These are phyloP conservation scores for Ephydatia muelleri DNA, from an alignment of 37 sponge, comb jelly and placozoan species.

Conservation along the genomic window DNA sequence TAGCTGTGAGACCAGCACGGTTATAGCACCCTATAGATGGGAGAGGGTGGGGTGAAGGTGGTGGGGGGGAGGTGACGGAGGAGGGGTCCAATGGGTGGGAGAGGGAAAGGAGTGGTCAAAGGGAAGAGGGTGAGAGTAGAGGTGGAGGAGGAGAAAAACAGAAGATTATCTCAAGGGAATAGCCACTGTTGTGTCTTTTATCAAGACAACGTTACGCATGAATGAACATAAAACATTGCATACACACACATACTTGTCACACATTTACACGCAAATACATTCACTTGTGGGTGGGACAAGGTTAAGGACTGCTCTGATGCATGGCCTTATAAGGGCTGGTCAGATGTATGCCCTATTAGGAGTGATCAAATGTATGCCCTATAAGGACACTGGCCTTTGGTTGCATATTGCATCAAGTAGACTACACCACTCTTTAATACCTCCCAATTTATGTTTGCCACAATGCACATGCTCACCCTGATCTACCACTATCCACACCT, in stretches of 20 bases:
- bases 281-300: neutral
- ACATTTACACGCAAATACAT: neutral
- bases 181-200: neutral
- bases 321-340: no score
- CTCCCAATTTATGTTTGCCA: no score
- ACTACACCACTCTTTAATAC: no score
- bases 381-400: neutral
- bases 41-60: neutral
- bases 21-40: slow-evolving; percentile 11
- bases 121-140: neutral
- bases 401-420: neutral
- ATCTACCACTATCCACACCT: neutral
- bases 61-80: neutral
- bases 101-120: no score
- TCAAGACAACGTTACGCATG: neutral
- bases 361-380: no score
- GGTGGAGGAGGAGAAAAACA: neutral
- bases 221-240: neutral
- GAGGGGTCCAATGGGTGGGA: neutral
- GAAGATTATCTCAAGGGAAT: neutral
- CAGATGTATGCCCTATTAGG: no score
- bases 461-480: neutral
- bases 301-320: no score
- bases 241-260: neutral
- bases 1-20: neutral